Percentiles rank a stretch among this genome's conserved stretches.
These are phyloP conservation scores for Subacronicta megacephala DNA, from an alignment of 2,888 invertebrate species.

Conservation along the genomic window DNA sequence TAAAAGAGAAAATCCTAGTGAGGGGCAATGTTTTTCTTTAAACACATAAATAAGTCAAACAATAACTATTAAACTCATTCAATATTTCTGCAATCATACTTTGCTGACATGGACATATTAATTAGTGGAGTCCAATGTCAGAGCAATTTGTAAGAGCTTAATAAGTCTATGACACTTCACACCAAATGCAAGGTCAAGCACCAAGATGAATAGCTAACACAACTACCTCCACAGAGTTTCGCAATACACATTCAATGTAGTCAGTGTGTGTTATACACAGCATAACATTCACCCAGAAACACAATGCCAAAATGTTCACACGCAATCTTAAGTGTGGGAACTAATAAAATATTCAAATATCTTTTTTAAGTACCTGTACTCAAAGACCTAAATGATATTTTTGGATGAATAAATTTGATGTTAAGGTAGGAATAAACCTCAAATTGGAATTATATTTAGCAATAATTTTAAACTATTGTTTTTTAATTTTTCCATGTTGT, in stretches of 20 bases:
- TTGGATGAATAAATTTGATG: too few species aligned
- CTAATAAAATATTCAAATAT: slow-evolving; percentile 58
- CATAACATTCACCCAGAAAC: slow-evolving; percentile 75
- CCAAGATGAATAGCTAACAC: slow-evolving; percentile 72
- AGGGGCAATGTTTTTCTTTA: too few species aligned
- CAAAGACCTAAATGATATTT: not conserved
- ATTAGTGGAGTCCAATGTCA: slow-evolving; percentile 58
- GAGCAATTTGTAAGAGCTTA: slow-evolving; percentile 59
- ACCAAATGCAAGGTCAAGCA: slow-evolving; percentile 72
- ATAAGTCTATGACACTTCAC: slow-evolving; percentile 69
- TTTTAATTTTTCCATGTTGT: too few species aligned
- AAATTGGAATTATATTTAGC: too few species aligned
- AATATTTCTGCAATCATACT: too few species aligned
- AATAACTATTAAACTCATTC: slow-evolving; percentile 30
- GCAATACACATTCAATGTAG: slow-evolving; percentile 74
- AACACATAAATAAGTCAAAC: not conserved
- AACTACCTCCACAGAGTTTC: slow-evolving; percentile 65
- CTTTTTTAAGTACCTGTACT: slow-evolving; percentile 12
- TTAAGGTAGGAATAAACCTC: too few species aligned
- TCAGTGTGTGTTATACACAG: slow-evolving; percentile 65
- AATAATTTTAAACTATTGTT: too few species aligned
- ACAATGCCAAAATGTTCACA: slow-evolving; percentile 86
- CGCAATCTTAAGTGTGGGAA: slow-evolving; percentile 75
- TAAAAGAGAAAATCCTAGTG: too few species aligned
- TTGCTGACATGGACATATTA: slow-evolving; percentile 44